Conservation (phyloP, 1,140 invertebrate species). For the Batillaria attramentaria region DNA sequence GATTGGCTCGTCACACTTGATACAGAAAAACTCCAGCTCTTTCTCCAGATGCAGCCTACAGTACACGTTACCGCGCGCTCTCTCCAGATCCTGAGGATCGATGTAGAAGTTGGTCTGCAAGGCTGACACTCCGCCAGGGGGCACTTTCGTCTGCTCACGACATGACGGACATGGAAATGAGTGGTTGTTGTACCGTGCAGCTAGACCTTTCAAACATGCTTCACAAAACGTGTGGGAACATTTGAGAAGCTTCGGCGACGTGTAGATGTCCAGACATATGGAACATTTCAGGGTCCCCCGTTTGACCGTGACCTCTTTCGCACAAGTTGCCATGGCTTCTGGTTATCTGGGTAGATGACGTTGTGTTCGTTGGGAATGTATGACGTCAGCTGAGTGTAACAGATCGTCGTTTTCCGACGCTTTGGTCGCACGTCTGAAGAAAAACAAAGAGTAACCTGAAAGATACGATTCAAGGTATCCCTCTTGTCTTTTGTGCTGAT, state of each 20-base stretch:
- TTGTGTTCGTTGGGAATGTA: no score
- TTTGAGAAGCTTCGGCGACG: background rate
- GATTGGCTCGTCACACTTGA: background rate
- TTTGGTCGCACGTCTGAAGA: no score
- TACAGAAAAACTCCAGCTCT: slow-evolving; percentile 5
- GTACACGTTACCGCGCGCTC: background rate
- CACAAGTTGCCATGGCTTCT: no score
- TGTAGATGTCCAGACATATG: background rate
- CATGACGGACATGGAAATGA: background rate
- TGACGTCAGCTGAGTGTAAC: no score
- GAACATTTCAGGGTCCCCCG: background rate
- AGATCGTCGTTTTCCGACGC: no score
- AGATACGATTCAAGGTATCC: no score
- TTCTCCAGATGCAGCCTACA: background rate
- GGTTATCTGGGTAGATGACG: no score
- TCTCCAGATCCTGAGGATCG: background rate
- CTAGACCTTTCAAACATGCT: background rate
- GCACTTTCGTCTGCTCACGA: background rate
- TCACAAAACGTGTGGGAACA: background rate
- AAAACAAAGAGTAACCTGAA: no score
- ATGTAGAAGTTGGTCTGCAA: slow-evolving; percentile 12
- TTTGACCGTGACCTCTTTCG: no score
- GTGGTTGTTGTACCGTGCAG: background rate
- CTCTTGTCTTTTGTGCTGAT: no score
- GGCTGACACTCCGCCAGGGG: background rate